Evolutionary conservation across 2,113 vertebrate species (phyloP), one percentile per base, ranked within the genome.

Genomic region (Gorsachius goisagi): DNA sequence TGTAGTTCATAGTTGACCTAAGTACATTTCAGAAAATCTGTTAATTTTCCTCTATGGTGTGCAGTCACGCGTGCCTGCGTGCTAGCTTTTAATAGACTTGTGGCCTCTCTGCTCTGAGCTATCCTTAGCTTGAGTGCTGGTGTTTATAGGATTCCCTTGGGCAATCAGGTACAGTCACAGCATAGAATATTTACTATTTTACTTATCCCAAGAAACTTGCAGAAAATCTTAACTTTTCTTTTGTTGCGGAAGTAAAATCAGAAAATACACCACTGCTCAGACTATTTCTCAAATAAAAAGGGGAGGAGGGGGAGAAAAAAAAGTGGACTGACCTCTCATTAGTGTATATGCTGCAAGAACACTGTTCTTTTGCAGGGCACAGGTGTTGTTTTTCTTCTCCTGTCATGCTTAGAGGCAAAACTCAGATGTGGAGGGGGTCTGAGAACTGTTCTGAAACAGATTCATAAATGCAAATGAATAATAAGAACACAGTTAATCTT

Each of bases 401-500:
- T 16, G 2, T 41, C 49, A 9, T 0, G 9, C 47, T 75, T 20
- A 33, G 30, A 96, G 84, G 84, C 73, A 91, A 95, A 97, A 80
- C 52, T 35, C 39, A 68, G 73, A 81, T 30, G 58, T 87, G 74
- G 71, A 62, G 64, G 32, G 64, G 68, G 37, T 77, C 83, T 82
- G 67, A 89, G 88, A 85, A 47, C 63, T 79, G 67, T 88, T 91
- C 77, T 76, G 85, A 93, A 75, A 45, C 35, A 2, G 0, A 90
- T n/a, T 78, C 79, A 75, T 73, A 96, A 93, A 91, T 64, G 84
- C 71, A 47, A 30, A 64, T 68, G 81, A 59, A 81, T 84, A 80
- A 33, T 28, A 83, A 91, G 90, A 96, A 79, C 67, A 85, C 2
- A 3, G 93, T 66, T 90, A 88, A 97, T 87, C 89, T 94, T 39